A percentile compares a stretch with the other conserved stretches of the same genome.
Conservation (phyloP, 2,113 vertebrate species). For the Tonatia bakeri region DNA sequence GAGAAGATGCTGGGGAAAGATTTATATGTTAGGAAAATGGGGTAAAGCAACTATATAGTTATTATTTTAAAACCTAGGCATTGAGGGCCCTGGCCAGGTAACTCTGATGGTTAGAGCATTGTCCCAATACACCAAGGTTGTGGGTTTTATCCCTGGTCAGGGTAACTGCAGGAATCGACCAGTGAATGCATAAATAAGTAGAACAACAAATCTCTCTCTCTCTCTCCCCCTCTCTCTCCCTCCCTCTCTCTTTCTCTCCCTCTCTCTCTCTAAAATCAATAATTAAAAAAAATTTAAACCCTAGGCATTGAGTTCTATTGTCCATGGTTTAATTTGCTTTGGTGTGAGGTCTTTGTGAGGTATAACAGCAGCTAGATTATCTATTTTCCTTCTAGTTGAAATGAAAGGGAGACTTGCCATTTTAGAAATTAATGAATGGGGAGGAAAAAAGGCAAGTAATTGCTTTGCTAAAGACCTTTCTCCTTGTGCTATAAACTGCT, state of each 20-base stretch:
- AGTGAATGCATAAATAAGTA: background rate
- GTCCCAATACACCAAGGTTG: background rate
- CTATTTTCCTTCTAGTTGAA: background rate
- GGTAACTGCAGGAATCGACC: background rate
- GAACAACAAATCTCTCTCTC: background rate
- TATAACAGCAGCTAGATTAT: background rate
- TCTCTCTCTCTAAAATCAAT: background rate
- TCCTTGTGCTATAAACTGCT: background rate
- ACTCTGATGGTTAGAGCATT: no score
- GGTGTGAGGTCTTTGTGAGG: background rate
- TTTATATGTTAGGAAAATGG: background rate
- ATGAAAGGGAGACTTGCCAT: background rate
- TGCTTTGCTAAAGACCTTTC: background rate
- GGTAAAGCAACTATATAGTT: background rate
- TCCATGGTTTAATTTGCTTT: background rate
- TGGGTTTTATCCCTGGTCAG: background rate
- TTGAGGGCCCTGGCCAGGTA: background rate
- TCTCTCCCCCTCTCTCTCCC: background rate
- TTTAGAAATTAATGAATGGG: constrained; percentile 10
- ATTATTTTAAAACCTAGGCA: background rate
- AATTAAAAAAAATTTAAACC: background rate
- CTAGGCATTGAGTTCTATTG: background rate
- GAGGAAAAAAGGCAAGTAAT: background rate
- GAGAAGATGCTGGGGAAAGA: background rate
- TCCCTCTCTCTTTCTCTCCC: background rate